Percentiles rank a stretch among this genome's conserved stretches.
These are phyloP conservation scores for Macropodus opercularis DNA, from an alignment of 2,797 vertebrate genomes.

Conservation along the genomic window DNA sequence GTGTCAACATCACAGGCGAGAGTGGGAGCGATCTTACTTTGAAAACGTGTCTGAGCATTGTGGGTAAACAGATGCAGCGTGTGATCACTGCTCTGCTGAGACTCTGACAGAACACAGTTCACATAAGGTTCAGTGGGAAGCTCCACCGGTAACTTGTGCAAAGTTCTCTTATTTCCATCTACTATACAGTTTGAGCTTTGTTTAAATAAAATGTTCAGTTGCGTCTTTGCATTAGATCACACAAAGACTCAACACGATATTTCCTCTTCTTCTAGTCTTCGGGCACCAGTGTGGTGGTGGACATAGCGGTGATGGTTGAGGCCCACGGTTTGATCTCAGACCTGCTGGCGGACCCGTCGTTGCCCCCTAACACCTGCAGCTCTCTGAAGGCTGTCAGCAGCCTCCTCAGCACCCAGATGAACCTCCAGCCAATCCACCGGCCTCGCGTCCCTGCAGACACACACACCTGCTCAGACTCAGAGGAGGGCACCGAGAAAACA, in stretches of 20 bases:
- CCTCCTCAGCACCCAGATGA: slow-evolving; percentile 94
- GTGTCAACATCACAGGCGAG: no score
- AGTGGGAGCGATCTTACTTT: no score
- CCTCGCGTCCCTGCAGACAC: slow-evolving; percentile 82
- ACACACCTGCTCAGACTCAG: slow-evolving; percentile 90
- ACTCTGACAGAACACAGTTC: no score
- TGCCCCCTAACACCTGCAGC: slow-evolving; percentile 93
- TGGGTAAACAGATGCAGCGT: no score
- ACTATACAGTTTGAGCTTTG: no score
- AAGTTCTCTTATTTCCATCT: no score
- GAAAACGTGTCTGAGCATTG: no score
- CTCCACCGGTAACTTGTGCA: no score
- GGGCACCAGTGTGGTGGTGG: slow-evolving; percentile 91
- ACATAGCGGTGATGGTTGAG: slow-evolving; percentile 97
- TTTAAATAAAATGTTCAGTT: no score
- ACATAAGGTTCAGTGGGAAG: no score
- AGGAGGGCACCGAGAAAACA: slow-evolving; percentile 87
- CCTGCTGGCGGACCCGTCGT: slow-evolving; percentile 91
- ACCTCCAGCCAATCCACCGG: slow-evolving; percentile 91
- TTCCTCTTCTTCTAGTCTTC: slow-evolving; percentile 78
- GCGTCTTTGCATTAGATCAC: slow-evolving; percentile 4
- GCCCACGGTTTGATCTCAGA: slow-evolving; percentile 97
- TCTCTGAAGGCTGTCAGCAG: slow-evolving; percentile 95
- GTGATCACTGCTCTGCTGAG: no score
- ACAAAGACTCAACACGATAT: no score